Percentiles rank a stretch among this genome's conserved stretches.
Evolutionary conservation across 2,888 invertebrate species (phyloP).

Genomic region (Penaeus monodon): DNA sequence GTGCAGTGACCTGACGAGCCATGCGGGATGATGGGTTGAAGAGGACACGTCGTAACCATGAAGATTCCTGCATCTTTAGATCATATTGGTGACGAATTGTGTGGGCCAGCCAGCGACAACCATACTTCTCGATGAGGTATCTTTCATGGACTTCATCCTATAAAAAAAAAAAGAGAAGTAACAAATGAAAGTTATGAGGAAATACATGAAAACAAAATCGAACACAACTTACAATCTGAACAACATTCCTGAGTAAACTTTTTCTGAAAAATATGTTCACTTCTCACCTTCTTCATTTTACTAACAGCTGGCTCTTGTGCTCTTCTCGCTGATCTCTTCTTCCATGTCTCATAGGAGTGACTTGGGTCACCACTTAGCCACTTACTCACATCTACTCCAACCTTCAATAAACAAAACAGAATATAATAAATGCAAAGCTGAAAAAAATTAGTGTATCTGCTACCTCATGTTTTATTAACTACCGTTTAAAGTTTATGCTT

Average conservation of each 20-base stretch:
- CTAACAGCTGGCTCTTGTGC: slow-evolving; percentile 65
- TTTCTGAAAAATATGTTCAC: neutral
- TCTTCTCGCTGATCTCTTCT: slow-evolving; percentile 70
- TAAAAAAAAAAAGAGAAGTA: slow-evolving; percentile 54
- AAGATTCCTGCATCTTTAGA: slow-evolving; percentile 72
- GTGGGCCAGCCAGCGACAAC: slow-evolving; percentile 77
- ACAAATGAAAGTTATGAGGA: no score
- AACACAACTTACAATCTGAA: no score
- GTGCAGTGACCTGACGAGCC: slow-evolving; percentile 89
- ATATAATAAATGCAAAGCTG: no score
- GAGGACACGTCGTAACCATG: slow-evolving; percentile 91
- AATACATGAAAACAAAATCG: no score
- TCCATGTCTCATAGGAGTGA: slow-evolving; percentile 82
- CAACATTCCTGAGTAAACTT: neutral
- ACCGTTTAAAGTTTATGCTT: no score
- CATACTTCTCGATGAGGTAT: slow-evolving; percentile 83
- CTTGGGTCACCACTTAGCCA: slow-evolving; percentile 81
- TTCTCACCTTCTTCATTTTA: slow-evolving; percentile 66
- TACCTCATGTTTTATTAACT: no score
- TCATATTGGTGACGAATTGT: slow-evolving; percentile 64
- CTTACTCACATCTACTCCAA: slow-evolving; percentile 78
- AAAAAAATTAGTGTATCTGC: neutral
- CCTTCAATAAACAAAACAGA: slow-evolving; percentile 26
- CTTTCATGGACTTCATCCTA: slow-evolving; percentile 70
- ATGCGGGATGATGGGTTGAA: slow-evolving; percentile 92